Conservation (phyloP, 2,888 invertebrate species). For the Orthosia incerta region DNA sequence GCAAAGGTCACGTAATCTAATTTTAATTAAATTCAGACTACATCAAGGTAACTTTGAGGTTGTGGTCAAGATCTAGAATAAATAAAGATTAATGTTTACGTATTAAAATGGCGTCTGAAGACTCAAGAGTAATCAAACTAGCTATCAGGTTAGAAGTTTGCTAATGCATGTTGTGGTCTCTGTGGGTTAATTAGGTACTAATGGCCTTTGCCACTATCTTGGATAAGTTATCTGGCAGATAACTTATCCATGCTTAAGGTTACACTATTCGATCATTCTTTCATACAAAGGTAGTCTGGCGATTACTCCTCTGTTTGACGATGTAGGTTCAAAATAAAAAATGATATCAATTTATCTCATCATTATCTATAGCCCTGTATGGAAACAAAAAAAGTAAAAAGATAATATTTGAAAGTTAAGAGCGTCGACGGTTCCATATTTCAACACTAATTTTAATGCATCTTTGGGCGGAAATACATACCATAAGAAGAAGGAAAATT, state of each 20-base stretch:
- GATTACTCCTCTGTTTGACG: too few relatives aligned
- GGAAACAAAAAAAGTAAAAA: too few relatives aligned
- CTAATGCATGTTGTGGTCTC: slow-evolving; percentile 12
- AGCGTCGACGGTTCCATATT: too few relatives aligned
- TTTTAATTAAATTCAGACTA: slow-evolving; percentile 17
- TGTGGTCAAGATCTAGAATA: slow-evolving; percentile 11
- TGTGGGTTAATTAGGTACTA: slow-evolving; percentile 4
- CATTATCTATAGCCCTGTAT: too few relatives aligned
- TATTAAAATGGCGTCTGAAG: slow-evolving; percentile 3
- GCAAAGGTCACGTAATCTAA: slow-evolving; percentile 16
- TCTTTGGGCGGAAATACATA: too few relatives aligned
- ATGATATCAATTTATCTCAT: too few relatives aligned
- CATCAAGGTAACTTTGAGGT: slow-evolving; percentile 16
- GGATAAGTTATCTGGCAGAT: neutral
- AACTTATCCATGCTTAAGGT: slow-evolving; percentile 5
- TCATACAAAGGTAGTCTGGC: too few relatives aligned
- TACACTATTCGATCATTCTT: too few relatives aligned
- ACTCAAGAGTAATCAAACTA: slow-evolving; percentile 28
- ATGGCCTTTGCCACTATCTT: slow-evolving; percentile 8
- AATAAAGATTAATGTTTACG: slow-evolving; percentile 31
- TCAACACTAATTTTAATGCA: too few relatives aligned
- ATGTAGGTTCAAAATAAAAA: too few relatives aligned
- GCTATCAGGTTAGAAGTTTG: slow-evolving; percentile 4
- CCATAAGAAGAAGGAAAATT: too few relatives aligned
- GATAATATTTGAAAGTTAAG: too few relatives aligned